These are phyloP conservation scores for Hemicrepidius hirtus DNA, from an alignment of 2,888 invertebrate genomes.

Conservation along the genomic window DNA sequence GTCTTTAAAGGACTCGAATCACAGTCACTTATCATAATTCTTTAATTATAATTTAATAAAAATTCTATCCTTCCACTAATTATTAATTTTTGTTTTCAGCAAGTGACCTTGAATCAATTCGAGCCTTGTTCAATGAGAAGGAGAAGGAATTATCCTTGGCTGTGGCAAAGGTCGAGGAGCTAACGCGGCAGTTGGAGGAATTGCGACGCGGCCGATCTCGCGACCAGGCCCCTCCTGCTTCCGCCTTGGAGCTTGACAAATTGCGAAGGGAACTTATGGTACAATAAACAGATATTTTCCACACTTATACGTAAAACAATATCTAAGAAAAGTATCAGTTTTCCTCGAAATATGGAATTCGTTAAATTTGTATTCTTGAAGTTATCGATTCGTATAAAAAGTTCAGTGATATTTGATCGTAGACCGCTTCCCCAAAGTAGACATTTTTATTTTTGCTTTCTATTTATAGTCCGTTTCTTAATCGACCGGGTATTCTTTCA, in stretches of 20 bases:
- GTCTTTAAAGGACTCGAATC: too few species aligned
- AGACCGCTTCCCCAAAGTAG: too few species aligned
- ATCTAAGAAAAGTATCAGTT: slow-evolving; percentile 7
- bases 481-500: too few species aligned
- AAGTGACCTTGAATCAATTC: slow-evolving; percentile 96
- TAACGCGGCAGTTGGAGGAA: slow-evolving; percentile 96
- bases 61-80: slow-evolving; percentile 15
- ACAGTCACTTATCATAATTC: too few species aligned
- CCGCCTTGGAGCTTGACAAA: slow-evolving; percentile 93
- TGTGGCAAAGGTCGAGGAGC: slow-evolving; percentile 97
- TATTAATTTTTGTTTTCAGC: slow-evolving; percentile 73
- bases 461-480: too few species aligned
- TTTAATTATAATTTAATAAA: neutral
- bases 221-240: slow-evolving; percentile 79
- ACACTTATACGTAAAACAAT: neutral
- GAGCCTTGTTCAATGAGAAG: slow-evolving; percentile 97
- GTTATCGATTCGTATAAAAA: neutral
- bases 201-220: slow-evolving; percentile 82
- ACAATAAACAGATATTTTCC: slow-evolving; percentile 45
- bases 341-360: neutral
- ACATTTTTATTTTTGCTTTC: too few species aligned
- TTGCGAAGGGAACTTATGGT: slow-evolving; percentile 94
- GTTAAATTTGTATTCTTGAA: neutral
- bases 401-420: slow-evolving; percentile 1
- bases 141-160: slow-evolving; percentile 97